Evolutionary conservation across 2,113 vertebrate species (phyloP).

Genomic region (Perca fluviatilis): DNA sequence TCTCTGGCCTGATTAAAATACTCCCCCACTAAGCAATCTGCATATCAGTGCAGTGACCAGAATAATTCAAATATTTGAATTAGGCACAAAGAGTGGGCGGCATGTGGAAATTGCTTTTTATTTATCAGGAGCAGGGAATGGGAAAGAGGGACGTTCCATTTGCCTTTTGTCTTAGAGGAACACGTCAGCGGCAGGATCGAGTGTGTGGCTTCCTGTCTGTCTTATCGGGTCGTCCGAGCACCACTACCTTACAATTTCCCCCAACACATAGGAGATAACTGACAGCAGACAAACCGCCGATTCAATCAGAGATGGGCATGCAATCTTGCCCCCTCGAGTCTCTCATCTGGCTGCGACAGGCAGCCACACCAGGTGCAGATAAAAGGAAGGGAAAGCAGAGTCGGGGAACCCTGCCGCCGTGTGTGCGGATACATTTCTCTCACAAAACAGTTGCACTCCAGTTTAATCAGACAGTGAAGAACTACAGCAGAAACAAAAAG

Average conservation of each 20-base stretch:
- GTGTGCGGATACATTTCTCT: constrained; percentile 25
- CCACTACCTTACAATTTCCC: constrained; percentile 61
- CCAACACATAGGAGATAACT: constrained; percentile 70
- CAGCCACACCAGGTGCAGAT: constrained; percentile 43
- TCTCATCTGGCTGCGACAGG: constrained; percentile 56
- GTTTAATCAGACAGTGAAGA: constrained; percentile 52
- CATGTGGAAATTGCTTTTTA: constrained; percentile 46
- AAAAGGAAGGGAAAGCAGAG: constrained; percentile 39
- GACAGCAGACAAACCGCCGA: constrained; percentile 66
- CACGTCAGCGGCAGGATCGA: constrained; percentile 41
- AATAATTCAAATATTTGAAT: constrained; percentile 60
- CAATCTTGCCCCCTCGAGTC: constrained; percentile 58
- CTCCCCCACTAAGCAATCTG: constrained; percentile 50
- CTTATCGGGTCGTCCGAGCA: constrained; percentile 63
- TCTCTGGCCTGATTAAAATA: constrained; percentile 54
- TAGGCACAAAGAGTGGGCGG: constrained; percentile 36
- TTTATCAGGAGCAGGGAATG: constrained; percentile 10
- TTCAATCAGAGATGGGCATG: constrained; percentile 66
- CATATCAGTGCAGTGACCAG: constrained; percentile 48
- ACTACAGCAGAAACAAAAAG: constrained; percentile 18
- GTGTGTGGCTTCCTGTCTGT: constrained; percentile 44
- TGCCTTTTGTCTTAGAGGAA: constrained; percentile 44
- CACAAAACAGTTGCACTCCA: not conserved
- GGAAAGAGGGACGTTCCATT: constrained; percentile 21
- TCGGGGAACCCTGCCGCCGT: constrained; percentile 11